Conservation (phyloP, 2,113 vertebrate genomes). For the Mionectes macconnelli region DNA sequence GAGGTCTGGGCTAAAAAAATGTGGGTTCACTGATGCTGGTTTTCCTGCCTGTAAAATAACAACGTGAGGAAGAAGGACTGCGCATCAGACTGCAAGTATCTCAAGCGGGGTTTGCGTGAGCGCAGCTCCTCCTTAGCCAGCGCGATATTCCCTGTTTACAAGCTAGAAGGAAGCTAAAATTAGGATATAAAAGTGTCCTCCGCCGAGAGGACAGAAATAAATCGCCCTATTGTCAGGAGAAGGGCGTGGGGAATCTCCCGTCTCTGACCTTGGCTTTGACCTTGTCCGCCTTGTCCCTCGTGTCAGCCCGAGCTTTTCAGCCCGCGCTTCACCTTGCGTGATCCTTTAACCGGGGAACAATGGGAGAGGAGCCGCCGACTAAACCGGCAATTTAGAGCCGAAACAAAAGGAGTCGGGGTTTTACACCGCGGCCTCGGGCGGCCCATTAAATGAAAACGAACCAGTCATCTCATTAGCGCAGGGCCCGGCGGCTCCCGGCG, state of each 20-base stretch:
- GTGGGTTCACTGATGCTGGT: neutral
- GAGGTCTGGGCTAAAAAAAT: neutral
- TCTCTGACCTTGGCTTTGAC: slow-evolving; percentile 41
- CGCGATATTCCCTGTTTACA: neutral
- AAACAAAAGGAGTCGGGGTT: slow-evolving; percentile 7
- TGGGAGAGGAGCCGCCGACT: neutral
- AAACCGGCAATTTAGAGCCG: slow-evolving; percentile 28
- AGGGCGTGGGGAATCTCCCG: neutral
- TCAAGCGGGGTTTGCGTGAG: neutral
- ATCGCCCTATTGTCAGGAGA: neutral
- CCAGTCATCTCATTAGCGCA: neutral
- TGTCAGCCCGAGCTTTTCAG: neutral
- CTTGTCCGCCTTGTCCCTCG: neutral
- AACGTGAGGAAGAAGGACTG: neutral
- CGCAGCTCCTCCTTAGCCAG: neutral
- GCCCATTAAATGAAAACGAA: neutral
- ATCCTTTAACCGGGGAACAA: neutral
- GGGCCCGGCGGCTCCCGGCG: neutral
- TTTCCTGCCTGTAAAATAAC: neutral
- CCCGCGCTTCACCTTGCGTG: neutral
- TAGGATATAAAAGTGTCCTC: neutral
- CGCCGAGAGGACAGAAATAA: neutral
- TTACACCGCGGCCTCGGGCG: neutral
- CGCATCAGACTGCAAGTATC: neutral
- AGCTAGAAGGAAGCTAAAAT: slow-evolving; percentile 3